A percentile compares a stretch with the other conserved stretches of the same genome.
Conservation (phyloP, 2,888 invertebrate genomes). For the Catocala sponsa region DNA sequence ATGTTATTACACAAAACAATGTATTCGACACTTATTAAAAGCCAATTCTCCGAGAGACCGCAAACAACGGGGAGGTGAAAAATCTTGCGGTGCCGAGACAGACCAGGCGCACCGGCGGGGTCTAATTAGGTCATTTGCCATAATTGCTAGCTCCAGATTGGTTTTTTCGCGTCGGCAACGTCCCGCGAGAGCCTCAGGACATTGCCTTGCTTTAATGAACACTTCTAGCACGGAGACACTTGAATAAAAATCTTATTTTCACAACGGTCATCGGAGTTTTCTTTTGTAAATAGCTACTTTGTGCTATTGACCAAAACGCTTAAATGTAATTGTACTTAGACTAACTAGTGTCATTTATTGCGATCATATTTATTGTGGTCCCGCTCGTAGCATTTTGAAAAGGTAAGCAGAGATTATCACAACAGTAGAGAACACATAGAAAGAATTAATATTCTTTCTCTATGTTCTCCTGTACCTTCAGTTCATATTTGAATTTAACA, state of each 20-base stretch:
- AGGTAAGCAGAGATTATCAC: background rate
- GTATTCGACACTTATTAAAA: conserved; percentile 65
- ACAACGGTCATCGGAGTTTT: conserved; percentile 33
- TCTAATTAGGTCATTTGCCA: conserved; percentile 84
- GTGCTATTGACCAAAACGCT: conserved; percentile 14
- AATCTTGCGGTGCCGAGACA: conserved; percentile 65
- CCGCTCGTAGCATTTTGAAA: background rate
- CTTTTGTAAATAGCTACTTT: conserved; percentile 17
- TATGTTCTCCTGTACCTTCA: too few relatives aligned
- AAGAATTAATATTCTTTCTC: too few relatives aligned
- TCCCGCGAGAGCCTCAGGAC: conserved; percentile 72
- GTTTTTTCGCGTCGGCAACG: conserved; percentile 83
- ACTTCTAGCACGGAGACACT: conserved; percentile 61
- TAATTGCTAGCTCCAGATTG: conserved; percentile 84
- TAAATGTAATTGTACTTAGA: conserved; percentile 4
- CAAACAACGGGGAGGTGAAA: conserved; percentile 70
- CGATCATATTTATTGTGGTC: background rate
- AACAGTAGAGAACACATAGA: too few relatives aligned
- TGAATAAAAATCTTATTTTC: conserved; percentile 49
- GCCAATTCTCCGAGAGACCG: conserved; percentile 66
- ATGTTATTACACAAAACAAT: conserved; percentile 40
- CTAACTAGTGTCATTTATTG: background rate
- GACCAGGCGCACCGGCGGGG: conserved; percentile 56
- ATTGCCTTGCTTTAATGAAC: conserved; percentile 77
- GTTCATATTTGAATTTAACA: too few relatives aligned